Evolutionary conservation across 1,140 invertebrate species (phyloP), one percentile per base, ranked within the genome.

Genomic region (Mycetomoellerius zeteki): DNA sequence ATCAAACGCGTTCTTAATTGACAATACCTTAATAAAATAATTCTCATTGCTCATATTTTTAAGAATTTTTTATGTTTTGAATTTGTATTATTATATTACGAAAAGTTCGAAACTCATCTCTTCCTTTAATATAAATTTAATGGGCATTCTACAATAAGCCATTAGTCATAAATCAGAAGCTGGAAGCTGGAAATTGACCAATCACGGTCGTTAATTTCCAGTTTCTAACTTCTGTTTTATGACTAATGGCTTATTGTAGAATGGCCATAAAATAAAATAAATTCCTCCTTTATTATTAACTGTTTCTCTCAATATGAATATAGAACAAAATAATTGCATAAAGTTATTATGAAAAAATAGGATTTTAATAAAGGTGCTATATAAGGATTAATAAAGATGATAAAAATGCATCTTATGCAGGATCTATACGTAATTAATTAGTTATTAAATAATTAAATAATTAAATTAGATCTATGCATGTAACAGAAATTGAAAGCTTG

Each of bases 371-470:
- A 10, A 2, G 7, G n/a, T 10, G 3, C 2, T 54, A 54, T 19
- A 52, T 54, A 54, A 19, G 19, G n/a, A 56, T 56, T 21, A 21
- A 19, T 60, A 43, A 62, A 10, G 12, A 76, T 37, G 0, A 58
- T 72, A 30, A 19, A 76, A 60, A 60, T 60, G n/a, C 6, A 37
- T 82, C 21, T 37, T 24, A 19, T 69, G n/a, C 12, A 60, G 21
- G 2, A 50, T 62, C 1, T 33, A 1, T 33, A 19, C 8, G 14
- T 58, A 58, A 58, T 58, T 33, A n/a, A 56, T 24, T 24, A 58
- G 10, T 58, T 58, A n/a, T 21, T 67, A 21, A 67, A 12, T 43
- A 37, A 58, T 58, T 65, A 21, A 64, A 37, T 52, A 67, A 21
- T 65, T 65, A 65, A 65, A 47, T 65, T 24, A n/a, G 1, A 33